Evolutionary conservation across 2,113 vertebrate genomes (phyloP), one percentile per base, ranked within the genome.

Genomic region (Struthidea cinerea): DNA sequence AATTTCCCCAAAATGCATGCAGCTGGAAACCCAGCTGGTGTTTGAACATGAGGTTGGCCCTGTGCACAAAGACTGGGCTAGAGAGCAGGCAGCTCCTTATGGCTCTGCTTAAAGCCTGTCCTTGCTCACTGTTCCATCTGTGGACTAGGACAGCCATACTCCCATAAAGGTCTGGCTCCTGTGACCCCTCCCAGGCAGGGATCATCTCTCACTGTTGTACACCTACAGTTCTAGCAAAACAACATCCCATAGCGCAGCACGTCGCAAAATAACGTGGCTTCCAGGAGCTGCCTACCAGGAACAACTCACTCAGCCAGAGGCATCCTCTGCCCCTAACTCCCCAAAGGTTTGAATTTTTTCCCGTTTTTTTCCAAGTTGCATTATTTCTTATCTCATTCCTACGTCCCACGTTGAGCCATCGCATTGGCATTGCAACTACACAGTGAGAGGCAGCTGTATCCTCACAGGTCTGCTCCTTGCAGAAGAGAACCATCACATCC

Each of bases 1-100:
- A 91, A 96, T 94, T 91, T 73, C 81, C 53, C 59, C 82, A 70
- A 93, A 94, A 91, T 9, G 32, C 71, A 55, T 70, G 73, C 93
- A 96, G 92, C 86, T 94, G 95, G 91, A 89, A 85, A 70, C 10
- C 3, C 0, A 28, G 35, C 56, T 22, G 2, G 71, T 67, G 74
- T 74, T 86, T 89, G 63, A 88, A 41, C 27, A 63, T 1, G 37
- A 87, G 44, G 47, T 7, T 74, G 56, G 37, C 41, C 32, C 9
- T 27, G 30, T 24, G 26, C 10, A 11, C 23, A n/a, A 73, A 88
- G 76, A 84, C 33, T 8, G 32, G 39, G 44, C 10, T 87, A 71
- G 60, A 63, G 80, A 92, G 27, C 50, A 87, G 68, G 83, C 47
- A 78, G 55, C 64, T 94, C 53, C 70, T 56, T 50, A 68, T 0